Evolutionary conservation across 1,140 invertebrate genomes (phyloP), one percentile per base, ranked within the genome.

Genomic region (Dolichoris vasculosae): DNA sequence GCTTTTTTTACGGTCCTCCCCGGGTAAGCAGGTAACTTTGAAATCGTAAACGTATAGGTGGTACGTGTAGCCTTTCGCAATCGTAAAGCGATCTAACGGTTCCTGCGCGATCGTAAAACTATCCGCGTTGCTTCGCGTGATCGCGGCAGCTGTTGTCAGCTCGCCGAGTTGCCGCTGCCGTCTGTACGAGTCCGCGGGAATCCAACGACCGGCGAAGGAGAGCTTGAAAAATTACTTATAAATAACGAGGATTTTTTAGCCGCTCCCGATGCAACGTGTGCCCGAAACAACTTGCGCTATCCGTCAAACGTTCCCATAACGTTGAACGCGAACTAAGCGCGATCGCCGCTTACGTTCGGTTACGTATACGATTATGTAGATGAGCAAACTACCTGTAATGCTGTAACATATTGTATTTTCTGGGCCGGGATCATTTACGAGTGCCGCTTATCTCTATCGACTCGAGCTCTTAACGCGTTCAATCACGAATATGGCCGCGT

Each of bases 11-110:
- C 48, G 48, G 30, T 75, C 63, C 46, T 67, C 13, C 30, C 32
- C 76, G 76, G 40, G 48, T 83, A 82, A 79, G 81, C 86, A 83
- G 76, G 81, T 86, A 86, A 86, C 80, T 86, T 80, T 81, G 84
- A 59, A 87, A 87, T 86, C 86, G 86, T 87, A 87, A 85, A 87
- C 84, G 69, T 76, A 67, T 75, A 67, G 55, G 55, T 63, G 77
- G 63, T 59, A 32, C 26, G 63, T 81, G 35, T n/a, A 71, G 76
- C 63, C 76, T 87, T 86, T 83, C 73, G 64, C 86, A 86, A 86
- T 86, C 86, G 86, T 86, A 86, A 87, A 86, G 82, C 80, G 40
- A 86, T 84, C 81, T 86, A 83, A 87, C 84, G 86, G 84, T 86
- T 78, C 84, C 84, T 85, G 83, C 81, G 64, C 81, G 86, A 87